Conservation (phyloP, 2,888 invertebrate species). For the Melanostoma mellinum region DNA sequence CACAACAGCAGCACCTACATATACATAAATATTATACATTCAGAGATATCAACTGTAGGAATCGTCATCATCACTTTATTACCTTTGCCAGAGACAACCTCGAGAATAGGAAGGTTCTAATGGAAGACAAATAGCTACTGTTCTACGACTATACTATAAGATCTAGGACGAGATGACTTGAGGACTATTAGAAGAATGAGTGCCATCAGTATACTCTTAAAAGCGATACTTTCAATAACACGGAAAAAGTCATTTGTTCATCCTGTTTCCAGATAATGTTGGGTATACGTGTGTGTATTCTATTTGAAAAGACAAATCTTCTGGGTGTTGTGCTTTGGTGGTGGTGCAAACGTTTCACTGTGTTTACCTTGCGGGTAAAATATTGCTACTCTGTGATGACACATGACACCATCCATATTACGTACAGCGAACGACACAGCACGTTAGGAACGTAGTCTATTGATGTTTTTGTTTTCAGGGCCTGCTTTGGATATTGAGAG, state of each 20-base stretch:
- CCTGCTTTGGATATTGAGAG: no score
- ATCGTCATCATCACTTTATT: constrained; percentile 35
- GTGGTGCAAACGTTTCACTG: constrained; percentile 7
- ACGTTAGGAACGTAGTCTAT: no score
- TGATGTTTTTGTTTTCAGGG: no score
- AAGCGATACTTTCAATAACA: constrained; percentile 58
- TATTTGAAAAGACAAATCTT: neutral
- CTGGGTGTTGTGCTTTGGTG: neutral
- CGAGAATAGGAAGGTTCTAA: constrained; percentile 18
- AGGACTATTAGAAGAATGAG: constrained; percentile 29
- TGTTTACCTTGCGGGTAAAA: constrained; percentile 11
- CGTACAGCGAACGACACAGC: neutral
- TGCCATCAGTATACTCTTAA: constrained; percentile 36
- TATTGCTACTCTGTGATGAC: neutral
- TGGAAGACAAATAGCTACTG: constrained; percentile 51
- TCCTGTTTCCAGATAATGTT: constrained; percentile 30
- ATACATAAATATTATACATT: constrained; percentile 34
- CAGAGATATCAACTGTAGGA: constrained; percentile 43
- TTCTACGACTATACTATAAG: constrained; percentile 1
- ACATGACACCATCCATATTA: neutral
- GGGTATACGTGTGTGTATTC: neutral
- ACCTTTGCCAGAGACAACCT: constrained; percentile 5
- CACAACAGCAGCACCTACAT: constrained; percentile 16
- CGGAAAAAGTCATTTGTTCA: constrained; percentile 42
- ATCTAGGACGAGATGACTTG: constrained; percentile 1